These are phyloP conservation scores for Otus sunia DNA, from an alignment of 2,113 vertebrate species.

Conservation along the genomic window DNA sequence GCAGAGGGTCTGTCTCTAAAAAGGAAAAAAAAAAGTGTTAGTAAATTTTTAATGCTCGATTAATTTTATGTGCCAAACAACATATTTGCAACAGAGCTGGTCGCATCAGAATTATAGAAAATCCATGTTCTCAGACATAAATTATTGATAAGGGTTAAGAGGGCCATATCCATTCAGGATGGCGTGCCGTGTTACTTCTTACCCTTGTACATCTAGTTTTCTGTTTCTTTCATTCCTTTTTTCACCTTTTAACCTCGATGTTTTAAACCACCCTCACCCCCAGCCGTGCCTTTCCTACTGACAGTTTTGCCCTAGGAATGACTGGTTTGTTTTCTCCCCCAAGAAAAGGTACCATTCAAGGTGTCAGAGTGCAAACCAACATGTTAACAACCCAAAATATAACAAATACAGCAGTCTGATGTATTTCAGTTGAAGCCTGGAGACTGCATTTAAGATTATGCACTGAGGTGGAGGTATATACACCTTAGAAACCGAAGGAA, in stretches of 20 bases:
- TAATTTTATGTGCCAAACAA: background rate
- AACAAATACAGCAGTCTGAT: background rate
- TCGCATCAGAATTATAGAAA: constrained; percentile 22
- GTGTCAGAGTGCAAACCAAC: background rate
- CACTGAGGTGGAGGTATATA: background rate
- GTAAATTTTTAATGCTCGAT: background rate
- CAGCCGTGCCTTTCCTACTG: background rate
- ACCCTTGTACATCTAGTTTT: background rate
- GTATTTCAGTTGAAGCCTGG: background rate
- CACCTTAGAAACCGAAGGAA: background rate
- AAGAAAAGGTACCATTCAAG: background rate
- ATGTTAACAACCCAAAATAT: background rate
- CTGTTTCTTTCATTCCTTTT: background rate
- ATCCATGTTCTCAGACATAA: background rate
- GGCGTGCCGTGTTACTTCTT: background rate
- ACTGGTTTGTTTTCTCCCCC: background rate
- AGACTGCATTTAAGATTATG: background rate
- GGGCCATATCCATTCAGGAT: background rate
- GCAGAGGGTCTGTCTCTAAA: background rate
- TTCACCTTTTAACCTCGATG: background rate
- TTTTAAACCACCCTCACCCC: background rate
- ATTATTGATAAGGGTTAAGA: constrained; percentile 15
- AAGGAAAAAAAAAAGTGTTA: background rate
- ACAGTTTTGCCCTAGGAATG: background rate
- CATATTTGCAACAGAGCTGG: background rate